phyloP scores from a whole-genome alignment of 2,113 vertebrate genomes.

The Perca flavescens region DNA sequence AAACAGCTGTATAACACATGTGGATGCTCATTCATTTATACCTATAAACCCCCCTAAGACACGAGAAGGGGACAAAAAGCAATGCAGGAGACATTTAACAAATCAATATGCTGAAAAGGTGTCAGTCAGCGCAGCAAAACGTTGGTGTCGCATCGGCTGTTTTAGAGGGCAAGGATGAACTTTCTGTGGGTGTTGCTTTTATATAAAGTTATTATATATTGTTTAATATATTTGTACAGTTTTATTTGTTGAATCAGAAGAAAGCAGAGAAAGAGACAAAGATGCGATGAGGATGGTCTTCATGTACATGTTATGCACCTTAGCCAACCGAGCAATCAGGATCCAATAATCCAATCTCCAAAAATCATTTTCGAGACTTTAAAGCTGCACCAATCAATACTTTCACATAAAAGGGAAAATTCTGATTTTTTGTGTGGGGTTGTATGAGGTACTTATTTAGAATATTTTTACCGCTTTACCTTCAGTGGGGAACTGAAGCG shows the following conservation, averaged over 20 bases:
- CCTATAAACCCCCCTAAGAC: neutral
- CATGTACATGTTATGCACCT: neutral
- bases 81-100: neutral
- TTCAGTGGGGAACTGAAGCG: too few relatives aligned
- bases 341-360: too few relatives aligned
- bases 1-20: constrained; percentile 25
- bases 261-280: neutral
- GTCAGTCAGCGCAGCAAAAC: neutral
- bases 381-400: neutral
- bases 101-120: neutral
- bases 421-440: too few relatives aligned
- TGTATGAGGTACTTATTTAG: too few relatives aligned
- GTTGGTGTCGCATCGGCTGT: neutral
- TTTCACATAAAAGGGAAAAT: too few relatives aligned
- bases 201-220: neutral
- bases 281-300: neutral
- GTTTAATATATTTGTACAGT: too few relatives aligned
- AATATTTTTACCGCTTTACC: too few relatives aligned
- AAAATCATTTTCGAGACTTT: too few relatives aligned
- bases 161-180: neutral
- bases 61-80: neutral
- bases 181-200: neutral
- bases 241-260: too few relatives aligned
- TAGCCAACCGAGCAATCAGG: neutral
- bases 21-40: neutral